phyloP scores from a whole-genome alignment of 2,797 vertebrate genomes.

The Falco concolor region DNA sequence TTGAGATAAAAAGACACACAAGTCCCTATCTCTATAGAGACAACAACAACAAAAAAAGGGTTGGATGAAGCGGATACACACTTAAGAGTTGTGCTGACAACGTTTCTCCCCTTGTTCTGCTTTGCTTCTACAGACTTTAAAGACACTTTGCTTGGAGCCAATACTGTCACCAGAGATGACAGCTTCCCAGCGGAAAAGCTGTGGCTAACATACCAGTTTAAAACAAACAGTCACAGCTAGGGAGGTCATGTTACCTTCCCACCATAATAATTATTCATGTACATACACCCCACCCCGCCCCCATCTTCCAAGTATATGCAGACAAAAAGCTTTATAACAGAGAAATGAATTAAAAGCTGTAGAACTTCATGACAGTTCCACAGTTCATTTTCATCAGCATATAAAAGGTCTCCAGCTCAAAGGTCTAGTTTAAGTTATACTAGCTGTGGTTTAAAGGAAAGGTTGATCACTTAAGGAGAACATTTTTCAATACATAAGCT shows the following conservation, averaged over 20 bases:
- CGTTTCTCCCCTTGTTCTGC: background rate
- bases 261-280: background rate
- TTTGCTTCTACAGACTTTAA: background rate
- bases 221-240: background rate
- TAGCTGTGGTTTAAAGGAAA: background rate
- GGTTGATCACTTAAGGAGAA: background rate
- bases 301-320: background rate
- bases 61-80: background rate
- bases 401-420: background rate
- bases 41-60: background rate
- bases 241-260: background rate
- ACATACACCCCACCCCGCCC: no score
- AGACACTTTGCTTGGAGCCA: background rate
- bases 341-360: background rate
- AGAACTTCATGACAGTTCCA: background rate
- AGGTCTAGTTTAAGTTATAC: background rate
- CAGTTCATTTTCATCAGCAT: background rate
- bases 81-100: background rate
- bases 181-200: background rate
- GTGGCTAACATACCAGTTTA: background rate
- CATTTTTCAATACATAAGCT: background rate
- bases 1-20: background rate
- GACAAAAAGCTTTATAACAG: background rate
- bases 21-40: background rate
- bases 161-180: background rate